Evolutionary conservation across 2,113 vertebrate genomes (phyloP), one percentile per base, ranked within the genome.

Genomic region (Spermophilus dauricus): DNA sequence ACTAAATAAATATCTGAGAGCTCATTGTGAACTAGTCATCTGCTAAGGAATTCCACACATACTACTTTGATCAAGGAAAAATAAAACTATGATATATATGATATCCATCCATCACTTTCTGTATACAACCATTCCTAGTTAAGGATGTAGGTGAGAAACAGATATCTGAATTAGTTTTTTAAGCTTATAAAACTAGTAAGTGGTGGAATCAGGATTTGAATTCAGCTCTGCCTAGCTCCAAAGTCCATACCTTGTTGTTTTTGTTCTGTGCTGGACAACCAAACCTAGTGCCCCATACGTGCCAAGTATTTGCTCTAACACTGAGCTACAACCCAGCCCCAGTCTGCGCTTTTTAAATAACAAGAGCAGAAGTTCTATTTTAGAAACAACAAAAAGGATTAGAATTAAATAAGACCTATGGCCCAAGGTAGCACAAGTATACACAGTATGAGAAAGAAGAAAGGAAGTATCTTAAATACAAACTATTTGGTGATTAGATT

Each of bases 181-280:
- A 93, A 78, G 63, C 84, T 75, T 80, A 80, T 85, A 93, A 96
- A 86, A 28, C 63, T 85, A 69, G 8, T 76, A 75, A 86, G 18
- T 75, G 56, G 30, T 37, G 48, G 69, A 72, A 53, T 83, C 26
- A 56, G 4, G 39, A 88, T 72, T 69, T 81, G 61, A 95, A 92
- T 72, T 95, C 81, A 81, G 13, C 28, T 93, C 16, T 72, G 53
- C 8, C 39, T 88, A 70, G 53, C 17, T 69, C 26, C 16, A 48
- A 86, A 81, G 12, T 69, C 24, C 24, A 51, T 63, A 11, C 8
- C 39, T 48, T 92, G 18, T 61, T 78, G 17, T 16, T 80, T 22
- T 24, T 28, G 28, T 13, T 28, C 42, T 20, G 67, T 72, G 13
- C 42, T 94, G 3, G 17, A 28, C 56, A 32, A 48, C 53, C 6